Evolutionary conservation across 2,797 vertebrate species (phyloP).

Genomic region (Lophotriccus pileatus): DNA sequence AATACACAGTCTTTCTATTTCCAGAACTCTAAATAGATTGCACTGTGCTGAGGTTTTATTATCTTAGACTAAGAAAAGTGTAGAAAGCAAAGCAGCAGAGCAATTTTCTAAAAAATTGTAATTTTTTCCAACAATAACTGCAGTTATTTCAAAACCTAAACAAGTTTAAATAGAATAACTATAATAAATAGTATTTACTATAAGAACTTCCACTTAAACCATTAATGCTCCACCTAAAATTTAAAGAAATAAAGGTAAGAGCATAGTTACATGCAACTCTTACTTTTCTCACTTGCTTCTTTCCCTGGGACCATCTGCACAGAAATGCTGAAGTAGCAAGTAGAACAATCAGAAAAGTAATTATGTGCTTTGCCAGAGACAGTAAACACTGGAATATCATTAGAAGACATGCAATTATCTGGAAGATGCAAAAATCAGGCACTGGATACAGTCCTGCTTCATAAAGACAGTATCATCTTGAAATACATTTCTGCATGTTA

Average conservation of each 20-base stretch:
- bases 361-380: background rate
- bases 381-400: background rate
- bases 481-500: background rate
- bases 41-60: background rate
- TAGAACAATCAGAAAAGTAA: background rate
- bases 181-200: background rate
- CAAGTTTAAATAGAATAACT: background rate
- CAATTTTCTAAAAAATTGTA: background rate
- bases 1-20: background rate
- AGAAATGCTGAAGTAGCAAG: background rate
- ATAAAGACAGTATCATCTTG: background rate
- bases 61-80: background rate
- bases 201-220: background rate
- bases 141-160: background rate
- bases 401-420: background rate
- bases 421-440: background rate
- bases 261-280: background rate
- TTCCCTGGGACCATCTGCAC: background rate
- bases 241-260: background rate
- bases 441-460: background rate
- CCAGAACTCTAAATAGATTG: background rate
- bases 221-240: background rate
- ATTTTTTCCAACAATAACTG: background rate
- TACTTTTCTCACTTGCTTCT: background rate
- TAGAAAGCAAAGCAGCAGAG: background rate